Conservation (phyloP, 2,113 vertebrate species). For the Pyxicephalus adspersus region DNA sequence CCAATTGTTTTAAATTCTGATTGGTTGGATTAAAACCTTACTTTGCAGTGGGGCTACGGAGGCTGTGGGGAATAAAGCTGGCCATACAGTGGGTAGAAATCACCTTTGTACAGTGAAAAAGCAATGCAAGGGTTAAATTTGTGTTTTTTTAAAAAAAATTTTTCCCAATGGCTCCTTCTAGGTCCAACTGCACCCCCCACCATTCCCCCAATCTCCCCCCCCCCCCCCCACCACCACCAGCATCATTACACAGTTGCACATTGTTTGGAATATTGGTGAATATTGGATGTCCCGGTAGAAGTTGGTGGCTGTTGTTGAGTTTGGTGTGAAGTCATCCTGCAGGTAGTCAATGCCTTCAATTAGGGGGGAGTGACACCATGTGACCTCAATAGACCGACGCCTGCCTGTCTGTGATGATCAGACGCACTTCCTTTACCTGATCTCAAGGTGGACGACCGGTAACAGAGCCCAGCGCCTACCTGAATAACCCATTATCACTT, state of each 20-base stretch:
- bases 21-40: no score
- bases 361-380: conserved; percentile 66
- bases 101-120: no score
- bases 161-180: no score
- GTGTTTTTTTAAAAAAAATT: no score
- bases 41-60: no score
- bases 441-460: background rate
- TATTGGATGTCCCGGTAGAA: background rate
- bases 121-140: no score
- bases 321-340: background rate
- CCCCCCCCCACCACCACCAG: background rate
- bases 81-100: no score
- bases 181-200: background rate
- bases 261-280: no score
- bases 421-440: background rate
- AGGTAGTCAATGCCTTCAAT: background rate
- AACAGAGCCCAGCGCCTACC: background rate
- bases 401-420: conserved; percentile 72
- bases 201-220: background rate
- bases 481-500: background rate
- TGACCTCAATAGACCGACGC: conserved; percentile 73
- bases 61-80: no score
- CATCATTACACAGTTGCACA: background rate
- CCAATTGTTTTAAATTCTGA: no score
- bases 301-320: background rate